Conservation (phyloP, 1,140 invertebrate genomes). For the Pseudomyrmex gracilis region DNA sequence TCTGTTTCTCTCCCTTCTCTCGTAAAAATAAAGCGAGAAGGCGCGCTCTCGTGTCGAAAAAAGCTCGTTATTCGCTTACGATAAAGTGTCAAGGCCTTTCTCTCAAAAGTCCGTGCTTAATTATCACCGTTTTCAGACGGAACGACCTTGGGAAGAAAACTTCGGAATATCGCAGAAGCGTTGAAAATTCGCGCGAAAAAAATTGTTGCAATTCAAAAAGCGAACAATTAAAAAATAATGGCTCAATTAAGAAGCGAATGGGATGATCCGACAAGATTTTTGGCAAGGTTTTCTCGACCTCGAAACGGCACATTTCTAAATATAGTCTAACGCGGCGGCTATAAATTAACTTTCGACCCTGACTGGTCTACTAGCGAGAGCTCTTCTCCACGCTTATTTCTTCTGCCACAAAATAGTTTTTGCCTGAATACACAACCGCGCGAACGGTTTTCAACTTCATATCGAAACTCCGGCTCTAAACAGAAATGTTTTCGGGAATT, state of each 20-base stretch:
- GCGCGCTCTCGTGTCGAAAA: slow-evolving; percentile 21
- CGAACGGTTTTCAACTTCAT: slow-evolving; percentile 32
- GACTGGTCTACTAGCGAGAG: slow-evolving; percentile 29
- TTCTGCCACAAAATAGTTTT: slow-evolving; percentile 21
- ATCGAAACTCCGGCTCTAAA: neutral
- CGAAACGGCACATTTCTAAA: slow-evolving; percentile 5
- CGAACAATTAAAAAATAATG: no score
- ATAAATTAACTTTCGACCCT: slow-evolving; percentile 42
- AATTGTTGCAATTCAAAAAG: no score
- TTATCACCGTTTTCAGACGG: neutral
- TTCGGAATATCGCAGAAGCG: neutral
- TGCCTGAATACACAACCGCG: slow-evolving; percentile 26
- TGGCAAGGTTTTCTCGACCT: slow-evolving; percentile 7
- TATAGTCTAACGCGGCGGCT: slow-evolving; percentile 22
- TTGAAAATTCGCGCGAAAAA: no score
- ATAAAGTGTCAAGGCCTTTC: slow-evolving; percentile 59
- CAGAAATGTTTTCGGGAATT: slow-evolving; percentile 18
- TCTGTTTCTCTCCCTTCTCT: no score
- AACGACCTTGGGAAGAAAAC: neutral
- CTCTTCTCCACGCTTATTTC: slow-evolving; percentile 19
- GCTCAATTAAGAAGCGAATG: no score
- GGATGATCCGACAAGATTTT: neutral
- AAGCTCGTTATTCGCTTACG: slow-evolving; percentile 40
- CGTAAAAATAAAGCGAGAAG: neutral
- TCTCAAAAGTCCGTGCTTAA: slow-evolving; percentile 39